A percentile compares a stretch with the other conserved stretches of the same genome.
These are phyloP conservation scores for Andrena minutula DNA, from an alignment of 2,888 invertebrate genomes.

Conservation along the genomic window DNA sequence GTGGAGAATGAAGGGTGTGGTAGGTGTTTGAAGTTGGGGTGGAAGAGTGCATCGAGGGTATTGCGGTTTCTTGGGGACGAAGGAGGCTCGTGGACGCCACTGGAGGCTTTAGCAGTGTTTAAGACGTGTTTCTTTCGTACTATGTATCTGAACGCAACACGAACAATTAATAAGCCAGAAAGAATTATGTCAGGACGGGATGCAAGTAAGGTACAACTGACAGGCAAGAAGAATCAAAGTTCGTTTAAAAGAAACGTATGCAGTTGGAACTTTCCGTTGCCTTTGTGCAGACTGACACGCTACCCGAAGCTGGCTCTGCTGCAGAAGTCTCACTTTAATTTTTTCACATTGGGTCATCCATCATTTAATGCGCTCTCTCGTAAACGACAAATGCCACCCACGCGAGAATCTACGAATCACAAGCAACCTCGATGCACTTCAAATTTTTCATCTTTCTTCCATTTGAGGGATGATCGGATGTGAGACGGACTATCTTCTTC, in stretches of 20 bases:
- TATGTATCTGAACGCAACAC: neutral
- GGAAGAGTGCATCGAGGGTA: neutral
- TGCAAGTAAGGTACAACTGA: neutral
- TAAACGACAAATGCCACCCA: no score
- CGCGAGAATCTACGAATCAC: no score
- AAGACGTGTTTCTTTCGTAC: neutral
- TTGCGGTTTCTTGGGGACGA: neutral
- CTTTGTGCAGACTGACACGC: neutral
- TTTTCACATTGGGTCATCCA: no score
- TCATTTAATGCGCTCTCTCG: no score
- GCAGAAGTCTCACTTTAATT: no score
- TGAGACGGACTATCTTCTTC: no score
- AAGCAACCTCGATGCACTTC: no score
- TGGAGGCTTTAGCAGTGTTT: neutral
- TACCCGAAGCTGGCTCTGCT: slow-evolving; percentile 1
- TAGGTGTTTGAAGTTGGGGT: no score
- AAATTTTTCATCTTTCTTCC: no score
- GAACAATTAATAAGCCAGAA: neutral
- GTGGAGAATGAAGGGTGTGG: no score
- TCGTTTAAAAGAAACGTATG: neutral
- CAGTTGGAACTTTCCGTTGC: neutral
- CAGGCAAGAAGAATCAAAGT: neutral
- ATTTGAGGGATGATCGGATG: no score
- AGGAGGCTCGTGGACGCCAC: neutral
- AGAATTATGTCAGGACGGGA: neutral